phyloP scores from a whole-genome alignment of 2,888 invertebrate genomes.

The Agrypnus murinus region DNA sequence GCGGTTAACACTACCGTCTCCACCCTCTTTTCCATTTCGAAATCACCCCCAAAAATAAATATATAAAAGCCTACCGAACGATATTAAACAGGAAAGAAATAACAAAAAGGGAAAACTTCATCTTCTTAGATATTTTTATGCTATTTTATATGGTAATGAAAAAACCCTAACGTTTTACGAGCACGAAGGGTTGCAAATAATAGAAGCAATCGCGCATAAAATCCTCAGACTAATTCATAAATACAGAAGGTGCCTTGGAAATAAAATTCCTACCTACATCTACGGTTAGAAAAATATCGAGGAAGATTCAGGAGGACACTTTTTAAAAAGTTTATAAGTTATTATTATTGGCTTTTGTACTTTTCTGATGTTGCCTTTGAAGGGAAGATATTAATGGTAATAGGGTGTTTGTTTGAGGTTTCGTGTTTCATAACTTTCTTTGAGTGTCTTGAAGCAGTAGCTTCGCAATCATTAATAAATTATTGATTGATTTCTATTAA shows the following conservation, averaged over 20 bases:
- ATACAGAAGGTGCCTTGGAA: conserved; percentile 12
- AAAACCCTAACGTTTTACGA: conserved; percentile 26
- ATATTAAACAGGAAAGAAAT: conserved; percentile 32
- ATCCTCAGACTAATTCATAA: conserved; percentile 18
- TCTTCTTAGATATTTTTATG: conserved; percentile 30
- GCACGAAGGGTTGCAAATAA: conserved; percentile 29
- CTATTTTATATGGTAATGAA: conserved; percentile 29
- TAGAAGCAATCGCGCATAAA: conserved; percentile 26
- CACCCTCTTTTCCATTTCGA: background rate
- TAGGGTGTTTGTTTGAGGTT: too few species aligned
- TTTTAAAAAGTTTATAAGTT: too few species aligned
- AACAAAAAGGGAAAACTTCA: conserved; percentile 30
- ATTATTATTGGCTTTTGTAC: too few species aligned
- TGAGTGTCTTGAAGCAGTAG: too few species aligned
- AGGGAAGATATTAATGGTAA: too few species aligned
- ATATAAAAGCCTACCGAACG: conserved; percentile 23
- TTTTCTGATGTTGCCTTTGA: too few species aligned
- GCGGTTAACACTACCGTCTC: conserved; percentile 45
- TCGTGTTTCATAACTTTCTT: too few species aligned
- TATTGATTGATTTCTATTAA: too few species aligned
- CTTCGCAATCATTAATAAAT: too few species aligned
- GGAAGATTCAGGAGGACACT: too few species aligned
- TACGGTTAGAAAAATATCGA: background rate
- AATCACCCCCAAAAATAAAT: conserved; percentile 18
- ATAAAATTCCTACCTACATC: background rate